These are phyloP conservation scores for Chrysina gloriosa DNA, from an alignment of 2,888 invertebrate species.

Conservation along the genomic window DNA sequence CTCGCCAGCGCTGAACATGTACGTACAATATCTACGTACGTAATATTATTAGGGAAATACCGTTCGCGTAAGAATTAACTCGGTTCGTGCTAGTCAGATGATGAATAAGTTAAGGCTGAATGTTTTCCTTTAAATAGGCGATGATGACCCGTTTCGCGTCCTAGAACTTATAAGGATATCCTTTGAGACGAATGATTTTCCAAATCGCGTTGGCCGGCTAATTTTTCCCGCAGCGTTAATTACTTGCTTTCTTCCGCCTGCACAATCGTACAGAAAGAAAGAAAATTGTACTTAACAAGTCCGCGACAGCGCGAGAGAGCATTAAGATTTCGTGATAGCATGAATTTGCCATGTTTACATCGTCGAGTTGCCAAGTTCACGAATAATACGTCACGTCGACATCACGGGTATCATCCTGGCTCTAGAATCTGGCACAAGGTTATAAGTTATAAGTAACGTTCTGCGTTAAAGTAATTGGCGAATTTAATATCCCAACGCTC, in stretches of 20 bases:
- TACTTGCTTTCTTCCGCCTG: neutral
- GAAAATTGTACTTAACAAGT: constrained; percentile 21
- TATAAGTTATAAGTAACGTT: constrained; percentile 24
- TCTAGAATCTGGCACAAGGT: constrained; percentile 42
- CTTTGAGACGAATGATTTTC: neutral
- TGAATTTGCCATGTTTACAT: constrained; percentile 32
- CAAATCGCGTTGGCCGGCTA: neutral
- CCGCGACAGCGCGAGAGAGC: neutral
- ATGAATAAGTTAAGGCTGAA: too few relatives aligned
- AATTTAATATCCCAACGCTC: constrained; percentile 9
- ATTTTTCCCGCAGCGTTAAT: neutral
- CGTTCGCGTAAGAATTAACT: neutral
- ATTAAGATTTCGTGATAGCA: constrained; percentile 29
- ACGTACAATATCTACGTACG: too few relatives aligned
- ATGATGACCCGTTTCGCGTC: neutral
- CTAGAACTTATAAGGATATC: neutral
- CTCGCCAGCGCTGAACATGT: neutral
- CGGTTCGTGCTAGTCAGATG: too few relatives aligned
- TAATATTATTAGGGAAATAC: constrained; percentile 5
- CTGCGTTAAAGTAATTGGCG: constrained; percentile 8
- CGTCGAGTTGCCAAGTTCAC: constrained; percentile 40
- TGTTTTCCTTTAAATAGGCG: neutral
- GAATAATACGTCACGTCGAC: constrained; percentile 36
- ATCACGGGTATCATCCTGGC: constrained; percentile 37
- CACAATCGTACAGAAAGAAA: neutral